Evolutionary conservation across 2,797 vertebrate species (phyloP), one percentile per base, ranked within the genome.

Genomic region (Limnodromus scolopaceus): DNA sequence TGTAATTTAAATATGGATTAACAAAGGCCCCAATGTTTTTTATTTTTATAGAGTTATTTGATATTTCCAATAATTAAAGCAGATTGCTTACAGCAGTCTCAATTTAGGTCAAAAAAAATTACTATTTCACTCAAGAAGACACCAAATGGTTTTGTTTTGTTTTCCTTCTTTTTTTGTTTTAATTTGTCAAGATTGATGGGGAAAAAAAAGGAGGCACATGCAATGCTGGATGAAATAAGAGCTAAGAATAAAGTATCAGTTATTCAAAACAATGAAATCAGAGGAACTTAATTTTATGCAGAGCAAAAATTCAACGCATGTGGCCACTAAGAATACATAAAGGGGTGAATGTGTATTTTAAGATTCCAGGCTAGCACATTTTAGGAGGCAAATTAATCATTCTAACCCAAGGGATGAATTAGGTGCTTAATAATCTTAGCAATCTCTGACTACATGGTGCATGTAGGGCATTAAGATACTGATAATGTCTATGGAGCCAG

Each of bases 361-460:
- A 93, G 83, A 91, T 94, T 87, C 46, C 65, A 60, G 9, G 71
- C 82, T 92, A 80, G 75, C 66, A 88, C 60, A 64, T 92, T 93
- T 96, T 60, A 61, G 68, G 95, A 92, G 77, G 53, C 39, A 72
- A 91, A 95, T 98, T 94, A 95, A 93, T 95, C 79, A 96, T 39
- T 88, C 39, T 82, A 51, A n/a, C 66, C 39, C 71, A 53, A 66
- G 71, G 54, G 66, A 78, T 95, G 68, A 89, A 87, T 93, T 92
- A 93, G 41, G 48, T 81, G 51, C 61, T 95, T 83, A 93, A 88
- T 89, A 93, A 95, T 95, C 84, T 91, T 41, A 54, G 45, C 4
- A 12, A 68, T 92, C 76, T 94, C 55, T 87, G 86, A 84, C 75
- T 89, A 54, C 45, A 74, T 77, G 75, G 60, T 84, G 46, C 78